A percentile compares a stretch with the other conserved stretches of the same genome.
phyloP scores from a whole-genome alignment of 1,140 invertebrate species.

The Drosophila melanica region DNA sequence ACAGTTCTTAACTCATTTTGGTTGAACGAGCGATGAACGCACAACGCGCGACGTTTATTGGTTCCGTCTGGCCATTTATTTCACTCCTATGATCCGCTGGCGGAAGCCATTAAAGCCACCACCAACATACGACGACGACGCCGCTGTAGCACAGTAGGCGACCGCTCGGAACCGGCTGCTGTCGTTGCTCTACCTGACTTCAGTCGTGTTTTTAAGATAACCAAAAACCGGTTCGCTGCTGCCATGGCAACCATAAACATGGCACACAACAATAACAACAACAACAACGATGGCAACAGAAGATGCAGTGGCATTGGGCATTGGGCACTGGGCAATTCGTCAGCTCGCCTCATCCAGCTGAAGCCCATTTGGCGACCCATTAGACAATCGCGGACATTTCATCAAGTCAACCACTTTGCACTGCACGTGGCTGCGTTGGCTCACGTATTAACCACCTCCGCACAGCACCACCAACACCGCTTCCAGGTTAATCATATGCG shows the following conservation, averaged over 20 bases:
- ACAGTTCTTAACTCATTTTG: conserved; percentile 81
- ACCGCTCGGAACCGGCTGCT: conserved; percentile 44
- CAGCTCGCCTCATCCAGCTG: conserved; percentile 53
- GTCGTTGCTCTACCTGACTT: conserved; percentile 56
- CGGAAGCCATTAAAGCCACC: conserved; percentile 84
- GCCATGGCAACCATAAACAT: conserved; percentile 72
- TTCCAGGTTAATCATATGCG: conserved; percentile 72
- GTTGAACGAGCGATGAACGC: conserved; percentile 62
- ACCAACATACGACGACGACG: conserved; percentile 46
- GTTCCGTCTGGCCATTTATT: conserved; percentile 83
- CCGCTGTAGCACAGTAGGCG: conserved; percentile 48
- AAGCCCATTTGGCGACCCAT: conserved; percentile 73
- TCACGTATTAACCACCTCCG: conserved; percentile 24
- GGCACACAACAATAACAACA: conserved; percentile 32
- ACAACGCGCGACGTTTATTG: conserved; percentile 83
- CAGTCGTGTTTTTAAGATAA: conserved; percentile 61
- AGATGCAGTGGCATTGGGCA: conserved; percentile 6
- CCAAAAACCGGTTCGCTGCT: conserved; percentile 65
- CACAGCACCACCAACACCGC: background rate
- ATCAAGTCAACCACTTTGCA: conserved; percentile 48
- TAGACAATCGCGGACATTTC: conserved; percentile 72
- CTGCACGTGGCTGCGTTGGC: conserved; percentile 56
- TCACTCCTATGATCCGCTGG: conserved; percentile 83
- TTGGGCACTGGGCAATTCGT: conserved; percentile 56
- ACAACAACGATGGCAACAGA: conserved; percentile 4